These are phyloP conservation scores for Mesochorus sp. DNA, from an alignment of 2,888 invertebrate genomes.

Conservation along the genomic window DNA sequence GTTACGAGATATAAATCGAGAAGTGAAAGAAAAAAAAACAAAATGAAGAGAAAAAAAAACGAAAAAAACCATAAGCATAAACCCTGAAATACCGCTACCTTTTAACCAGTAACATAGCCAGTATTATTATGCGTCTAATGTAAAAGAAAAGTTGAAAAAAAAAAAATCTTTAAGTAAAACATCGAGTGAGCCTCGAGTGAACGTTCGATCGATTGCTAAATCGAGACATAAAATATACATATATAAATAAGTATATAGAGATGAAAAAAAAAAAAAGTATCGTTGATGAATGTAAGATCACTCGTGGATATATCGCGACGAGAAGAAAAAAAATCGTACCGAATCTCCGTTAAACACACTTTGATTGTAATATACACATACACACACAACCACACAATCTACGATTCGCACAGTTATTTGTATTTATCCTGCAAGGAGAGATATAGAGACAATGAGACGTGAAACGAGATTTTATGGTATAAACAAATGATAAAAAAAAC, in stretches of 20 bases:
- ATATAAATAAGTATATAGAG: slow-evolving; percentile 17
- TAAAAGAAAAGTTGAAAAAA: slow-evolving; percentile 50
- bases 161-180: slow-evolving; percentile 53
- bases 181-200: slow-evolving; percentile 28
- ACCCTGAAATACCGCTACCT: slow-evolving; percentile 61
- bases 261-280: not conserved
- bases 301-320: slow-evolving; percentile 53
- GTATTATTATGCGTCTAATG: slow-evolving; percentile 75
- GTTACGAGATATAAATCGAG: slow-evolving; percentile 61
- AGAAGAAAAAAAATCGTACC: slow-evolving; percentile 30
- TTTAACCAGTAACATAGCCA: slow-evolving; percentile 75
- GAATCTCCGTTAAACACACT: slow-evolving; percentile 50
- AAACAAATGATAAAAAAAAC: slow-evolving; percentile 10
- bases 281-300: slow-evolving; percentile 3
- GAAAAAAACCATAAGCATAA: slow-evolving; percentile 61
- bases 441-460: slow-evolving; percentile 15
- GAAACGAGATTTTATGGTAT: slow-evolving; percentile 34
- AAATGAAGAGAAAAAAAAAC: slow-evolving; percentile 10
- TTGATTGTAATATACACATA: slow-evolving; percentile 63
- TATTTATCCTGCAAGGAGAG: slow-evolving; percentile 52
- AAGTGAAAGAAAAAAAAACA: not conserved
- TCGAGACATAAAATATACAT: slow-evolving; percentile 1
- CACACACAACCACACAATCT: slow-evolving; percentile 46
- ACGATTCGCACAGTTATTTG: slow-evolving; percentile 72
- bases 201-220: slow-evolving; percentile 37